Base-by-base conservation (phyloP, 2,113 vertebrate species). In the Okapia johnstoni region DNA sequence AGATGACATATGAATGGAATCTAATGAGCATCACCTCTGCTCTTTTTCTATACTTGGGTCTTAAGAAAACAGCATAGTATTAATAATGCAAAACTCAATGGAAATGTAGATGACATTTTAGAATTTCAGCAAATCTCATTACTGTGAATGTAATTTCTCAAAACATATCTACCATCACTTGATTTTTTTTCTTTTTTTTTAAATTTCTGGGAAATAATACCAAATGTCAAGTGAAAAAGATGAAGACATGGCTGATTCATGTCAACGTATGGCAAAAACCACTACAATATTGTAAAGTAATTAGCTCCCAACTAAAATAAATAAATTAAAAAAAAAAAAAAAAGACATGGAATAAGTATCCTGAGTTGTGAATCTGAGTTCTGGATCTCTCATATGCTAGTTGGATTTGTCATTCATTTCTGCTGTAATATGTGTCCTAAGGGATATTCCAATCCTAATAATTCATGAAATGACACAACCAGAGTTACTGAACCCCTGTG, bases 1-100 rank as follows among this genome's bases (percentile, higher is more conserved):
- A 85, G 36, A 92, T 86, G 79, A 85, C 43, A 90, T 88, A 52
- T 46, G 52, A 30, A 43, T 83, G 33, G 93, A 97, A 70, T 61
- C 77, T 96, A 93, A 70, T 16, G 70, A 66, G 40, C 52, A 88
- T 79, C 85, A 88, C 15, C 43, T 81, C 55, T 28, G 30, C 4
- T 85, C 48, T 85, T 88, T 90, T 79, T 70, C 54, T 73, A n/a
- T 88, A 70, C 43, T 54, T 26, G 58, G 6, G 43, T 76, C 43
- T 97, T 61, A 85, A 85, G 76, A 63, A 86, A 66, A 36, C 3
- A 91, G 66, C 2, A 46, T 57, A 57, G 40, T 61, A 88, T 96
- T 93, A 96, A 95, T 96, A 97, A 98, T 92, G 76, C 70, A 97
- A 94, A 96, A 77, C 77, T 83, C 43, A 57, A 7, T 84, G 92